Evolutionary conservation across 2,888 invertebrate species (phyloP).

Genomic region (Scaptomyza polygonia): DNA sequence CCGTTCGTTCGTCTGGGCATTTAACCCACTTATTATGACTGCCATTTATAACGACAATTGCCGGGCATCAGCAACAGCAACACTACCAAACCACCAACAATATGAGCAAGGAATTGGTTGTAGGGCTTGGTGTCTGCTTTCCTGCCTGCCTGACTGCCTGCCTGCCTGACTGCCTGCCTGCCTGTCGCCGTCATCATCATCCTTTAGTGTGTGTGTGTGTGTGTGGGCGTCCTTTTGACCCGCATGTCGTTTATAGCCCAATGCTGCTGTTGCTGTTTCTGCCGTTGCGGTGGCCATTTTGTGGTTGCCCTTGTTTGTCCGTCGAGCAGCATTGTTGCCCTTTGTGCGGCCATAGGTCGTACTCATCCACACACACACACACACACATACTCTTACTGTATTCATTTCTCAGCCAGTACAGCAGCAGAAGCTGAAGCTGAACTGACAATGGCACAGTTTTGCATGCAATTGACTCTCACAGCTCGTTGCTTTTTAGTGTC

Average conservation of each 20-base stretch:
- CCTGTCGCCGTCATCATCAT: slow-evolving; percentile 48
- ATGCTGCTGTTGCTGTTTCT: slow-evolving; percentile 39
- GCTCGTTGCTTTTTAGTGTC: slow-evolving; percentile 77
- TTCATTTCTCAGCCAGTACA: slow-evolving; percentile 20
- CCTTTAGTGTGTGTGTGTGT: slow-evolving; percentile 20
- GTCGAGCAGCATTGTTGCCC: slow-evolving; percentile 46
- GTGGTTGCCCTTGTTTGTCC: slow-evolving; percentile 70
- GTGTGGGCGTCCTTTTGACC: slow-evolving; percentile 77
- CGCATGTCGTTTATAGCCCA: slow-evolving; percentile 71
- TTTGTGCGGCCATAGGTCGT: slow-evolving; percentile 59
- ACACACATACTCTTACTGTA: slow-evolving; percentile 38
- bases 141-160: slow-evolving; percentile 38
- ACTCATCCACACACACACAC: slow-evolving; percentile 62
- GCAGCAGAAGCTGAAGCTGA: slow-evolving; percentile 20
- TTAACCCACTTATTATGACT: slow-evolving; percentile 80
- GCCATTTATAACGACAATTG: slow-evolving; percentile 74
- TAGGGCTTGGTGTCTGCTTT: slow-evolving; percentile 15
- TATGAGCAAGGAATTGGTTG: slow-evolving; percentile 10
- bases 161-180: too few species aligned
- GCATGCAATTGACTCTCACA: slow-evolving; percentile 81
- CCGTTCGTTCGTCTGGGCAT: slow-evolving; percentile 43
- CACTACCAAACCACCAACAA: slow-evolving; percentile 15
- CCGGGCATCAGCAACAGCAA: slow-evolving; percentile 19
- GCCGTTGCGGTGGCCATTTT: slow-evolving; percentile 75
- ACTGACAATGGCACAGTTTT: slow-evolving; percentile 78